phyloP scores from a whole-genome alignment of 1,140 invertebrate species.

The Achatina immaculata region DNA sequence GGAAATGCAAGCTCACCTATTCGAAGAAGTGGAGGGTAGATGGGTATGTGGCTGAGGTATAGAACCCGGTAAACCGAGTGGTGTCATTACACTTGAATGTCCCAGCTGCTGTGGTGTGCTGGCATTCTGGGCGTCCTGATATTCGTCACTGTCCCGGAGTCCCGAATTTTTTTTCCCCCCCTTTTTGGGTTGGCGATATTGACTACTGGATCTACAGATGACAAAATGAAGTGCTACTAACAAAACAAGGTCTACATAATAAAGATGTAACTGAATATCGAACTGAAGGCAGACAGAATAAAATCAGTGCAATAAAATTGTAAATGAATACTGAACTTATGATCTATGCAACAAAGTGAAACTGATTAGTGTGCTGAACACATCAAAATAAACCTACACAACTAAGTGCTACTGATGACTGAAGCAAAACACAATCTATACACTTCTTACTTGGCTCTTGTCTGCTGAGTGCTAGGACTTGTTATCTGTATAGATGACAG shows the following conservation, averaged over 20 bases:
- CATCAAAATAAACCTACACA: too few species aligned
- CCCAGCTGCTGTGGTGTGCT: background rate
- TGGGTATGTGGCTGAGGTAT: slow-evolving; percentile 5
- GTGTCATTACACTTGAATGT: background rate
- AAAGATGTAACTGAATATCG: too few species aligned
- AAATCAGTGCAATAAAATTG: too few species aligned
- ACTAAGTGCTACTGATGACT: too few species aligned
- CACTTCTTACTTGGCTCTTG: slow-evolving; percentile 12
- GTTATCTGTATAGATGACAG: background rate
- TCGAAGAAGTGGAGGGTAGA: slow-evolving; percentile 12
- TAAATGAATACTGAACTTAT: too few species aligned
- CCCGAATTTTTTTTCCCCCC: background rate
- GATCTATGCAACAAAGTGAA: too few species aligned
- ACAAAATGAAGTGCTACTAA: background rate
- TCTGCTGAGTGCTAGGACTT: background rate
- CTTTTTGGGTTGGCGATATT: slow-evolving; percentile 1
- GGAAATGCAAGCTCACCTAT: too few species aligned
- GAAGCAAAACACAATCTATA: background rate
- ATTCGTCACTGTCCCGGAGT: background rate
- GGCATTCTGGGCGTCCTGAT: background rate
- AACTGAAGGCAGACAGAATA: too few species aligned
- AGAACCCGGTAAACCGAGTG: background rate
- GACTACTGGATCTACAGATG: background rate
- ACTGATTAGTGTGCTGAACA: too few species aligned
- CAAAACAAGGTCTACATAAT: too few species aligned